Conservation (phyloP, 1,140 invertebrate genomes). For the Pseudomyrmex dendroicus region DNA sequence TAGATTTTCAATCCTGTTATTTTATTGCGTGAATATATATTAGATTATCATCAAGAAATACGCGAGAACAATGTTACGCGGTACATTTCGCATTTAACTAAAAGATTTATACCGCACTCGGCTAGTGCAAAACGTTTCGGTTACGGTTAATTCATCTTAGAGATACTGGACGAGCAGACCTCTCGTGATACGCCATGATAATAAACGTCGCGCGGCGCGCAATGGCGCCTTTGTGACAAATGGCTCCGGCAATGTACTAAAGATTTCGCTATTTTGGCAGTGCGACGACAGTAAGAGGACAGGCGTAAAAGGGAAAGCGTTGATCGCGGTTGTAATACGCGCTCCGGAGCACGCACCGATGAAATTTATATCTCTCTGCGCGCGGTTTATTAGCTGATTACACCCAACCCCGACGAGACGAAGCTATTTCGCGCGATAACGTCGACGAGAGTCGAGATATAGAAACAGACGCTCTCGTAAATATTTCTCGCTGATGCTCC, state of each 20-base stretch:
- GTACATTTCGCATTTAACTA: background rate
- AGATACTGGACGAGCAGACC: background rate
- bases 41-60: constrained; percentile 6
- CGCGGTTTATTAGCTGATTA: constrained; percentile 45
- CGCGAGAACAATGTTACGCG: background rate
- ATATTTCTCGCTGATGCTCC: background rate
- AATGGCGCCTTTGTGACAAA: constrained; percentile 11
- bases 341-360: constrained; percentile 4
- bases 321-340: constrained; percentile 17
- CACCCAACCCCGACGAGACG: background rate
- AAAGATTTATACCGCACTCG: background rate
- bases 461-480: constrained; percentile 3
- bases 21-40: background rate
- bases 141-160: constrained; percentile 28
- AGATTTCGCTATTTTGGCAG: constrained; percentile 52
- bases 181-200: constrained; percentile 7
- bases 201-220: constrained; percentile 25
- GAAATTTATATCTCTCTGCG: constrained; percentile 47
- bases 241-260: constrained; percentile 19
- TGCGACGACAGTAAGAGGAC: constrained; percentile 48
- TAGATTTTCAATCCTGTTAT: background rate
- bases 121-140: background rate
- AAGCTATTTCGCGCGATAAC: constrained; percentile 43
- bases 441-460: background rate
- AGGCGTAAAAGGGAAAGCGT: background rate